A percentile compares a stretch with the other conserved stretches of the same genome.
Conservation (phyloP, 2,113 vertebrate genomes). For the Pseudorectes ferrugineus region DNA sequence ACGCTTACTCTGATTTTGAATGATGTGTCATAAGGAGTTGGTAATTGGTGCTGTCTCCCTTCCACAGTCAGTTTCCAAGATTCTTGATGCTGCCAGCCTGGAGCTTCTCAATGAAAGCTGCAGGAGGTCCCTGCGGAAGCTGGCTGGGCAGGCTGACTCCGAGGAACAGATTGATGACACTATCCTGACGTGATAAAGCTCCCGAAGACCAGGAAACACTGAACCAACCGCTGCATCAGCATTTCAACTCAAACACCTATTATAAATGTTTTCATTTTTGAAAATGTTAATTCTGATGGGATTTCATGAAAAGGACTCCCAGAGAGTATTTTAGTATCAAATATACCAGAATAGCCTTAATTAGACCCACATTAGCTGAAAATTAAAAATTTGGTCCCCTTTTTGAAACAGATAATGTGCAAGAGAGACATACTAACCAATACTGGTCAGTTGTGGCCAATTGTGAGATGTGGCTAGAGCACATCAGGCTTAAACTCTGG, state of each 20-base stretch:
- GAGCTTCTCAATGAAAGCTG: constrained; percentile 89
- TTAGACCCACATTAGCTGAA: constrained; percentile 68
- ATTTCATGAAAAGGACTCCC: constrained; percentile 69
- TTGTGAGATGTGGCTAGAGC: neutral
- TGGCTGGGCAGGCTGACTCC: constrained; percentile 85
- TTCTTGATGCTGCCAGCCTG: constrained; percentile 90
- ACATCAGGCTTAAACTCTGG: neutral
- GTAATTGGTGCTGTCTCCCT: neutral
- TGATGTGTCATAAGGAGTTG: neutral
- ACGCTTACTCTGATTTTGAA: neutral
- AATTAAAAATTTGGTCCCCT: constrained; percentile 59
- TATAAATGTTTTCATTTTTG: constrained; percentile 79
- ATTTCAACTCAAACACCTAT: constrained; percentile 54
- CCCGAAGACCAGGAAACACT: neutral
- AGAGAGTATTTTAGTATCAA: constrained; percentile 75
- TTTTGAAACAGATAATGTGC: neutral
- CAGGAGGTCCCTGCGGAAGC: constrained; percentile 92
- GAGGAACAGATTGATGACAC: constrained; percentile 95
- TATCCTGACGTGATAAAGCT: constrained; percentile 87
- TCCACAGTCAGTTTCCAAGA: constrained; percentile 82
- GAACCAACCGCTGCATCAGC: constrained; percentile 29
- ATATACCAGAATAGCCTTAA: constrained; percentile 79
- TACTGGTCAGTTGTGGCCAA: neutral
- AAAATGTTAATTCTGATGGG: constrained; percentile 74
- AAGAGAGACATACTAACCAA: constrained; percentile 3